Conservation (phyloP, 2,888 invertebrate genomes). For the Sarcophaga caerulescens region DNA sequence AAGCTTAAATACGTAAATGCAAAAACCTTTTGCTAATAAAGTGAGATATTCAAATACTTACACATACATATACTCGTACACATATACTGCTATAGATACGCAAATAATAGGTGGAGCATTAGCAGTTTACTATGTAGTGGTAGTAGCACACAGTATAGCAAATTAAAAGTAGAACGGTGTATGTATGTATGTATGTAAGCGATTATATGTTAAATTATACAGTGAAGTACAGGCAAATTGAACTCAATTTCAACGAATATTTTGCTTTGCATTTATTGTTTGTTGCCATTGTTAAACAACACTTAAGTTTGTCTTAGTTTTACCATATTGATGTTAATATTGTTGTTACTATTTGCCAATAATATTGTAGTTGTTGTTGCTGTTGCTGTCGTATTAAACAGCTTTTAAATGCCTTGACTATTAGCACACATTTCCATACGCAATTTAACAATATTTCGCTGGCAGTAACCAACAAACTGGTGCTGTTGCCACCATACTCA, state of each 20-base stretch:
- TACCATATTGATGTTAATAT: not conserved
- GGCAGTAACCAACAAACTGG: slow-evolving; percentile 11
- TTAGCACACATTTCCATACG: slow-evolving; percentile 60
- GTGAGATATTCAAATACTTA: not conserved
- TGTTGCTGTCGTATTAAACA: slow-evolving; percentile 51
- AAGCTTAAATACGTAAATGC: slow-evolving; percentile 32
- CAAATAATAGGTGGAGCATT: not conserved
- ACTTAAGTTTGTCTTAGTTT: slow-evolving; percentile 32
- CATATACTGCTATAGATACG: not conserved
- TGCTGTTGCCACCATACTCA: not conserved
- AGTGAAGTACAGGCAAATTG: not conserved
- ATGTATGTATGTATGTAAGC: not conserved
- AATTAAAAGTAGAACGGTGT: too few species aligned
- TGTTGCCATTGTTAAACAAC: too few species aligned
- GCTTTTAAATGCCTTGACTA: slow-evolving; percentile 61
- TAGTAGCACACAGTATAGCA: not conserved
- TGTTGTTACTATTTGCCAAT: not conserved
- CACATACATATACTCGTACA: not conserved
- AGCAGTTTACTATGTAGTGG: not conserved
- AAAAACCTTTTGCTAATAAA: slow-evolving; percentile 23
- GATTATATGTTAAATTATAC: not conserved
- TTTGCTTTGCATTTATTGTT: too few species aligned
- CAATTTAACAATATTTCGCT: slow-evolving; percentile 61
- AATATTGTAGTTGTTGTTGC: not conserved
- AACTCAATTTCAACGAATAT: not conserved